Evolutionary conservation across 2,797 vertebrate genomes (phyloP).

Genomic region (Cryptoblepharus egeriae): DNA sequence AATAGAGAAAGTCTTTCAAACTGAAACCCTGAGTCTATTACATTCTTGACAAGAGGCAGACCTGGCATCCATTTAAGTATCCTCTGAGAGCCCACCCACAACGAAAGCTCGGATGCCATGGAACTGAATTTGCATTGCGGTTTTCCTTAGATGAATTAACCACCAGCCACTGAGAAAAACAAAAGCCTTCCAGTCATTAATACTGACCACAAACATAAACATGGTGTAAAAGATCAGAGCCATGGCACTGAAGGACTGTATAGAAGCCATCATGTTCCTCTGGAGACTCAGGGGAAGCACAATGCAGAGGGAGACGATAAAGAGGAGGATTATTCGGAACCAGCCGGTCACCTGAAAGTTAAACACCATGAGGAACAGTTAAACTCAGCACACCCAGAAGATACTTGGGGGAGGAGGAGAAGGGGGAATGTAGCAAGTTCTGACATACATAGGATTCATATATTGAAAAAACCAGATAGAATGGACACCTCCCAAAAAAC

Average conservation of each 20-base stretch:
- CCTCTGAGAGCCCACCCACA: slow-evolving; percentile 17
- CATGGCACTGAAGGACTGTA: slow-evolving; percentile 99
- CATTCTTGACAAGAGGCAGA: neutral
- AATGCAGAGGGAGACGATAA: slow-evolving; percentile 89
- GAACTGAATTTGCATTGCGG: slow-evolving; percentile 15
- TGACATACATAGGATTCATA: neutral
- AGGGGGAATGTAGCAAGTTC: accelerated
- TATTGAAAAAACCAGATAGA: neutral
- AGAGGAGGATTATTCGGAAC: slow-evolving; percentile 88
- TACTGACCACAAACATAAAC: slow-evolving; percentile 97
- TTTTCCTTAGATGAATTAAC: slow-evolving; percentile 29
- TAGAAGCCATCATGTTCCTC: slow-evolving; percentile 98
- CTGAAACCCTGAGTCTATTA: neutral
- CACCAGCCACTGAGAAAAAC: neutral
- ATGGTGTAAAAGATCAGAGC: slow-evolving; percentile 95
- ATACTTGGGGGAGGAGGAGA: accelerated
- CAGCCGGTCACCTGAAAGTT: slow-evolving; percentile 84
- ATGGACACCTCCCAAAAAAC: neutral
- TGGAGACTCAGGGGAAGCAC: slow-evolving; percentile 96
- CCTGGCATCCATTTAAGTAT: slow-evolving; percentile 1
- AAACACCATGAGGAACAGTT: neutral
- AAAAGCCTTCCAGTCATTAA: accelerated
- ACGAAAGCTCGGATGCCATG: neutral
- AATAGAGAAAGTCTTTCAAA: slow-evolving; percentile 6
- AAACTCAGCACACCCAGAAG: accelerated